Percentiles rank a stretch among this genome's conserved stretches.
Conservation (phyloP, 2,797 vertebrate species). For the Sebastes kiyomatsui region DNA sequence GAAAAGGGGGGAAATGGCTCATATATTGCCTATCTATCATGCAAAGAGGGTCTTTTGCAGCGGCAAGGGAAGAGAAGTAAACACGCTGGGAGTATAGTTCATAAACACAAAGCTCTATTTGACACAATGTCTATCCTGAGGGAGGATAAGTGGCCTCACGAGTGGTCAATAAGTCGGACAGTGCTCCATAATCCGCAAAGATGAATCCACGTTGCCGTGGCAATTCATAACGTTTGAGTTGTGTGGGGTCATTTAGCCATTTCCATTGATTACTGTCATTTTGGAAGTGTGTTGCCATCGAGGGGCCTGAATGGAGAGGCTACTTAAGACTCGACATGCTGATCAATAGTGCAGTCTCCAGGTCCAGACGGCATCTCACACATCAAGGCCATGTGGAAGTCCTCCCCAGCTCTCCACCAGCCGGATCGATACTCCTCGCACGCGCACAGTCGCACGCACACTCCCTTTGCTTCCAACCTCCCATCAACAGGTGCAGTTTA, state of each 20-base stretch:
- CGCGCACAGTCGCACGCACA: neutral
- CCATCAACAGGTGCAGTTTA: slow-evolving; percentile 72
- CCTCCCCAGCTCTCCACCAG: slow-evolving; percentile 40
- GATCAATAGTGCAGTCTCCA: slow-evolving; percentile 76
- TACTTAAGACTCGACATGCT: slow-evolving; percentile 56
- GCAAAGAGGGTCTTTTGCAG: slow-evolving; percentile 61
- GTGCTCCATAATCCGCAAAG: slow-evolving; percentile 54
- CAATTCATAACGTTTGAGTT: slow-evolving; percentile 68
- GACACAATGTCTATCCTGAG: slow-evolving; percentile 54
- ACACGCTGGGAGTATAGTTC: slow-evolving; percentile 56
- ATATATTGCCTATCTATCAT: slow-evolving; percentile 66
- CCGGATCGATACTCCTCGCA: slow-evolving; percentile 62
- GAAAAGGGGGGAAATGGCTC: slow-evolving; percentile 58
- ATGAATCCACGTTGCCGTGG: slow-evolving; percentile 56
- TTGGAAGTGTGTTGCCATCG: slow-evolving; percentile 61
- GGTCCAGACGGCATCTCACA: slow-evolving; percentile 71
- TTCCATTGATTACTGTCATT: slow-evolving; percentile 77
- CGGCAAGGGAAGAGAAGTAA: slow-evolving; percentile 38
- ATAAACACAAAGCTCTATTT: slow-evolving; percentile 58
- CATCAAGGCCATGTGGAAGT: slow-evolving; percentile 74
- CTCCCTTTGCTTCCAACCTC: slow-evolving; percentile 45
- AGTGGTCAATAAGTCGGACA: slow-evolving; percentile 63
- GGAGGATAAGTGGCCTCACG: slow-evolving; percentile 58
- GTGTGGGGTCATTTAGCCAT: slow-evolving; percentile 68
- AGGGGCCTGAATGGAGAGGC: slow-evolving; percentile 60